phyloP scores from a whole-genome alignment of 2,113 vertebrate species.

The Corydoras sp. region DNA sequence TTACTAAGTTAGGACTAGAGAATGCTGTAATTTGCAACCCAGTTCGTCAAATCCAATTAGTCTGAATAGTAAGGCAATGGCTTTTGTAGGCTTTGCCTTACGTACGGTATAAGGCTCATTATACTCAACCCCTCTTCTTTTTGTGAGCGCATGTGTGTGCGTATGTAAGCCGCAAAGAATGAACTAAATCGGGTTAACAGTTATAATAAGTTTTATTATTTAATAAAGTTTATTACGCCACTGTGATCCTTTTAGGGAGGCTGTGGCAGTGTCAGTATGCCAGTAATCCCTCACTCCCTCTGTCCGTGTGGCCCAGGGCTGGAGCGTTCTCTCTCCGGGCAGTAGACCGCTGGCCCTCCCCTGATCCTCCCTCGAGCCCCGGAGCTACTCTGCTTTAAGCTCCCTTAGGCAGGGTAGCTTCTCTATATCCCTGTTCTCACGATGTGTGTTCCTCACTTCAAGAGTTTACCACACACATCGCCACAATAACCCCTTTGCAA shows the following conservation, averaged over 20 bases:
- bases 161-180: constrained; percentile 99
- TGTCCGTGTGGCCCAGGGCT: constrained; percentile 84
- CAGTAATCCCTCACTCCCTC: constrained; percentile 87
- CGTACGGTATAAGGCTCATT: constrained; percentile 98
- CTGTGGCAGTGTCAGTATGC: constrained; percentile 88
- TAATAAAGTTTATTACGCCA: constrained; percentile 99
- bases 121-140: constrained; percentile 85
- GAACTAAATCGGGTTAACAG: constrained; percentile 99
- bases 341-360: constrained; percentile 52
- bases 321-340: constrained; percentile 53
- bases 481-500: constrained; percentile 21
- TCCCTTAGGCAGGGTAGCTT: constrained; percentile 47
- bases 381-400: constrained; percentile 48
- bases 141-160: constrained; percentile 56
- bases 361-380: constrained; percentile 56
- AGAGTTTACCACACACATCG: constrained; percentile 29
- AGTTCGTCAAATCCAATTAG: constrained; percentile 99
- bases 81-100: constrained; percentile 99
- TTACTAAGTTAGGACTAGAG: constrained; percentile 98
- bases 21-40: constrained; percentile 99
- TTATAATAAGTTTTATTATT: constrained; percentile 99
- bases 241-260: constrained; percentile 98
- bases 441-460: constrained; percentile 36
- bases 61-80: constrained; percentile 98
- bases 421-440: constrained; percentile 40